Conservation (phyloP, 1,140 invertebrate genomes). For the Propsilocerus akamusi region DNA sequence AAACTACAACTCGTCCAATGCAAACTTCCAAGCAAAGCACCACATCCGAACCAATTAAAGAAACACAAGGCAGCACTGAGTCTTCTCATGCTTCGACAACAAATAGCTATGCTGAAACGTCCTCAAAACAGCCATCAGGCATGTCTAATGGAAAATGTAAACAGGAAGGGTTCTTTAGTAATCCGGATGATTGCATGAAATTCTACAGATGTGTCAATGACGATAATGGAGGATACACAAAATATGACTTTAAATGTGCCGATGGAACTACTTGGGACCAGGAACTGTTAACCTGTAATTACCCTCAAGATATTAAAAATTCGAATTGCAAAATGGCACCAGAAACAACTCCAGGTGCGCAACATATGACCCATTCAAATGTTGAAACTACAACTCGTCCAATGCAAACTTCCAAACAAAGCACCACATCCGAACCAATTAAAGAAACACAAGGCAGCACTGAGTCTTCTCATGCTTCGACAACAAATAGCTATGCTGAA, state of each 20-base stretch:
- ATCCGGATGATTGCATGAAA: conserved; percentile 37
- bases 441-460: conserved; percentile 8
- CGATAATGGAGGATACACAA: conserved; percentile 30
- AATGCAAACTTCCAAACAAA: conserved; percentile 10
- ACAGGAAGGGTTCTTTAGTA: conserved; percentile 33
- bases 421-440: conserved; percentile 7
- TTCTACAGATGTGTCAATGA: conserved; percentile 48
- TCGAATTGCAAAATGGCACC: conserved; percentile 7
- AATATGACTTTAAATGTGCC: conserved; percentile 42
- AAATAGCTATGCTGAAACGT: conserved; percentile 5
- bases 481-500: conserved; percentile 4
- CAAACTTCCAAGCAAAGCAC: conserved; percentile 12
- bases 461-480: not conserved
- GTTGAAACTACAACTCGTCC: conserved; percentile 6
- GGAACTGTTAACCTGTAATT: conserved; percentile 36
- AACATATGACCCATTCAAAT: conserved; percentile 8
- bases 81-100: conserved; percentile 5
- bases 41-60: conserved; percentile 6
- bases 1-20: conserved; percentile 6
- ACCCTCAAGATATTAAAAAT: conserved; percentile 29
- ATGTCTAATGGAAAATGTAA: conserved; percentile 15
- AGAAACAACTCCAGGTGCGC: conserved; percentile 6
- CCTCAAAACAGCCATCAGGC: not conserved
- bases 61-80: not conserved
- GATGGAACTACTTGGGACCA: conserved; percentile 45